phyloP scores from a whole-genome alignment of 2,888 invertebrate species.

The Diaprepes abbreviatus region DNA sequence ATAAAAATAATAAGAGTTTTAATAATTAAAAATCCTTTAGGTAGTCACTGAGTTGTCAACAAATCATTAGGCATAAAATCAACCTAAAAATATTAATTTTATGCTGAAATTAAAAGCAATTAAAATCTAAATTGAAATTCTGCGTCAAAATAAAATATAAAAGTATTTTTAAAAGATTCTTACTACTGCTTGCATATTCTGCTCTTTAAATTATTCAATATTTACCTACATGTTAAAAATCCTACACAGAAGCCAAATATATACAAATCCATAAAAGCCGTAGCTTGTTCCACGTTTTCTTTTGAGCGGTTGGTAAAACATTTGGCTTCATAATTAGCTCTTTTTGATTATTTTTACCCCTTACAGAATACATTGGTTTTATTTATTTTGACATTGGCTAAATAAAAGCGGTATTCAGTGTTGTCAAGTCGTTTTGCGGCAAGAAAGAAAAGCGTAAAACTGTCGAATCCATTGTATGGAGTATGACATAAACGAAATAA shows the following conservation, averaged over 20 bases:
- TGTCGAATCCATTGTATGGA: too few species aligned
- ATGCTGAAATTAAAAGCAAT: too few species aligned
- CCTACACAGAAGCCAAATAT: slow-evolving; percentile 10
- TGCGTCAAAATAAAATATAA: too few species aligned
- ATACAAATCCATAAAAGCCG: slow-evolving; percentile 3
- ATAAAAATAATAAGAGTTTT: too few species aligned
- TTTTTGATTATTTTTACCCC: slow-evolving; percentile 11
- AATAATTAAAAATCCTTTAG: too few species aligned
- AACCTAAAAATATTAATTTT: too few species aligned
- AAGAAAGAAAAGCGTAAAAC: too few species aligned
- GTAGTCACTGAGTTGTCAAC: too few species aligned
- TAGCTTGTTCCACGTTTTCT: slow-evolving; percentile 5
- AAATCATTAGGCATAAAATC: too few species aligned
- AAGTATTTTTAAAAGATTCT: neutral
- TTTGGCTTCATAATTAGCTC: slow-evolving; percentile 9
- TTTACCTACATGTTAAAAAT: slow-evolving; percentile 1
- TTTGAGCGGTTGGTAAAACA: slow-evolving; percentile 11
- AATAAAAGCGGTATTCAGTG: neutral
- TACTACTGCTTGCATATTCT: neutral
- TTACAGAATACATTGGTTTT: slow-evolving; percentile 4
- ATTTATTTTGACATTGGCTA: slow-evolving; percentile 8
- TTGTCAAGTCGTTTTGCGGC: neutral
- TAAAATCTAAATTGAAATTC: too few species aligned
- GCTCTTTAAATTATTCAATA: neutral
- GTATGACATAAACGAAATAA: too few species aligned